Conservation (phyloP, 2,797 vertebrate species). For the Melanotaenia pygmaea region DNA sequence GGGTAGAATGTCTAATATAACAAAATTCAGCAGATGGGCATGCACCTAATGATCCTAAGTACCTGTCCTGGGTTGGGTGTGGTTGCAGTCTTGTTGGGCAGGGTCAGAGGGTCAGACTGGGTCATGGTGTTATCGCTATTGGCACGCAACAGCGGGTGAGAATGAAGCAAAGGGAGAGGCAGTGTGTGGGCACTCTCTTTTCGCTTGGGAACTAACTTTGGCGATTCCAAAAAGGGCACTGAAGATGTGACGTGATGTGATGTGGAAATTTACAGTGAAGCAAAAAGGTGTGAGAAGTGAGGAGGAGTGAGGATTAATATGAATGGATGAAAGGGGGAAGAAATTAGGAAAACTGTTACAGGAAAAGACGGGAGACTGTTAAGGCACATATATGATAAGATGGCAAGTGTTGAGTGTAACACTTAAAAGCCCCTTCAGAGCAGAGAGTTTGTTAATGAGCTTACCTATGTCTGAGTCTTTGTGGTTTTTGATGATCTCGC, state of each 20-base stretch:
- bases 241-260: constrained; percentile 28
- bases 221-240: constrained; percentile 94
- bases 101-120: constrained; percentile 83
- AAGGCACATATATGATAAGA: constrained; percentile 7
- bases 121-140: constrained; percentile 93
- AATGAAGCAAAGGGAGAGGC: constrained; percentile 82
- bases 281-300: constrained; percentile 1
- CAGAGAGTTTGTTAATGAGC: constrained; percentile 32
- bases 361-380: constrained; percentile 3
- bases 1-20: constrained; percentile 13
- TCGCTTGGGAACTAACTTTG: constrained; percentile 87
- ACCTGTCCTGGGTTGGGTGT: constrained; percentile 80
- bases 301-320: constrained; percentile 2
- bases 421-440: background rate
- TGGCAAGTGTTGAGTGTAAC: constrained; percentile 2
- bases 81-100: constrained; percentile 75
- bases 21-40: constrained; percentile 17
- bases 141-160: constrained; percentile 87
- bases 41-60: constrained; percentile 33
- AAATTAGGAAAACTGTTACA: constrained; percentile 18
- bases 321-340: constrained; percentile 19
- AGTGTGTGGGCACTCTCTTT: constrained; percentile 84
- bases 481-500: constrained; percentile 93
- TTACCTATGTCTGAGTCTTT: constrained; percentile 89
- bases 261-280: constrained; percentile 2